Evolutionary conservation across 2,888 invertebrate genomes (phyloP), one percentile per base, ranked within the genome.

Genomic region (Pristionchus exspectatus): DNA sequence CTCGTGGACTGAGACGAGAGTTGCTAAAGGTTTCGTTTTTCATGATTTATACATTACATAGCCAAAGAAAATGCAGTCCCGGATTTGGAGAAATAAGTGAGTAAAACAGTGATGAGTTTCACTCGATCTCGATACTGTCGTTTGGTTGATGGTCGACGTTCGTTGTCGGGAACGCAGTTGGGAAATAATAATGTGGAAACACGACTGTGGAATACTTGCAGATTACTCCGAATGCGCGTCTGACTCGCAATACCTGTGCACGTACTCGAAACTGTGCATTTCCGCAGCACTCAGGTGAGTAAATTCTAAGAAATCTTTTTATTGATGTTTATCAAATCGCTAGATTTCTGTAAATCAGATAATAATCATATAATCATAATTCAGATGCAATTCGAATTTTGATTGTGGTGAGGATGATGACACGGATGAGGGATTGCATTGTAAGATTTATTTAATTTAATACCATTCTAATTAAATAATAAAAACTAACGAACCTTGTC

Each of bases 381-480:
- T 91, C 84, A 87, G 94, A 44, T 94, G 94, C 90, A 93, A 94
- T 74, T 93, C 93, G 2, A 92, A 94, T 16, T 92, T 92, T 72
- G 98, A 98, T 96, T 98, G 99, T 96, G 98, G 98, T 88, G 96
- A 96, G 18, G 87, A 81, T 27, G 97, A 97, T 95, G 96, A 96
- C 92, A 97, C 97, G 74, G 97, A 97, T 95, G 97, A 97, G 96
- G 96, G 63, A 63, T n/a, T 96, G 18, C 95, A 95, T 91, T 95
- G 95, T 95, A 87, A 92, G 94, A 88, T 54, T 24, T 33, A 30
- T 72, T 72, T 72, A 50, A 72, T 9, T 81, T 24, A 38, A 5
- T 33, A 74, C 21, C 3, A 74, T 74, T 74, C 21, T 38, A 38
- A 27, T 38, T 18, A 69, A 27, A 38, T 69, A 69, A 30, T 18